Evolutionary conservation across 2,888 invertebrate genomes (phyloP).

Genomic region (Junonia oenone): DNA sequence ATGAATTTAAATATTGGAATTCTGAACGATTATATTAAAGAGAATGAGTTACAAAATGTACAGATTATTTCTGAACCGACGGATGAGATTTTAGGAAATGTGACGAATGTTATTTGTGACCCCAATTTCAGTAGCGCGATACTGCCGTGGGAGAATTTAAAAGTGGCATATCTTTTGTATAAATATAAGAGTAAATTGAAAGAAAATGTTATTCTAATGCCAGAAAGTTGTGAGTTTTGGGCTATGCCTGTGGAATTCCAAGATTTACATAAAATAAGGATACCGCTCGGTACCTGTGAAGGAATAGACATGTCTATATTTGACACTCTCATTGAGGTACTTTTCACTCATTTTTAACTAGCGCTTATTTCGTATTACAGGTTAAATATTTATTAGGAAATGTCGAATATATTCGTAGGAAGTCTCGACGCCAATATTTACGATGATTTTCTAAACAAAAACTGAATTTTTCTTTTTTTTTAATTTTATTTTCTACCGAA

Average conservation of each 20-base stretch:
- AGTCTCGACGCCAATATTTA: too few relatives aligned
- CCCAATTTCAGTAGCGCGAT: constrained; percentile 90
- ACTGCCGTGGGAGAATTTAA: constrained; percentile 95
- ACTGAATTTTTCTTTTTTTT: too few relatives aligned
- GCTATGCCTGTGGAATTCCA: constrained; percentile 91
- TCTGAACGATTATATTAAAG: constrained; percentile 81
- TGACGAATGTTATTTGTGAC: constrained; percentile 89
- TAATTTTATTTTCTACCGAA: too few relatives aligned
- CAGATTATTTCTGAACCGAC: constrained; percentile 78
- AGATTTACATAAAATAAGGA: constrained; percentile 94
- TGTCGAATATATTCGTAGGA: too few relatives aligned
- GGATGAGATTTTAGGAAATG: constrained; percentile 54
- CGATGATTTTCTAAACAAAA: too few relatives aligned
- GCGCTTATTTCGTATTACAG: too few relatives aligned
- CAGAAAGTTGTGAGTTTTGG: constrained; percentile 83
- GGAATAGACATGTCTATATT: constrained; percentile 92
- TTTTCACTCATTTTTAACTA: too few relatives aligned
- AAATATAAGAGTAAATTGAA: constrained; percentile 68
- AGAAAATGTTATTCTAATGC: constrained; percentile 76
- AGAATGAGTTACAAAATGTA: constrained; percentile 83
- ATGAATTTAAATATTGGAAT: constrained; percentile 82
- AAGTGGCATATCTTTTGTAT: constrained; percentile 84
- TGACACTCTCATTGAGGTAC: constrained; percentile 91
- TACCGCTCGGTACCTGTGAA: constrained; percentile 89
- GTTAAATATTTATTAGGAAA: too few relatives aligned